Conservation (phyloP, 2,888 invertebrate genomes). For the Drosophila anomelani region DNA sequence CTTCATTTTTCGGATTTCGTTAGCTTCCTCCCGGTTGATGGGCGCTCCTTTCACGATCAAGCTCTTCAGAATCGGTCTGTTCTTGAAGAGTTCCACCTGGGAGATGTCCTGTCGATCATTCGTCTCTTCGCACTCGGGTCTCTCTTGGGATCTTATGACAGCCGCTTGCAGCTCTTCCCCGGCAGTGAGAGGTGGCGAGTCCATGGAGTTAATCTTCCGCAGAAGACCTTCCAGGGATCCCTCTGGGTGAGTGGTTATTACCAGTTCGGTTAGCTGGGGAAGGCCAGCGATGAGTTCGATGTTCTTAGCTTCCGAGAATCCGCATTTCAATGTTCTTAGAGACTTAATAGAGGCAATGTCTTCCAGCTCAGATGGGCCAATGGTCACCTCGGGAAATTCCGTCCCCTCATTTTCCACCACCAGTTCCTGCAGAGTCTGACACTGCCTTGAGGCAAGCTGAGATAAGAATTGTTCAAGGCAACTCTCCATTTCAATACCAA, state of each 20-base stretch:
- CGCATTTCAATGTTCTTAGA: neutral
- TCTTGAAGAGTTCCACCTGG: neutral
- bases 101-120: neutral
- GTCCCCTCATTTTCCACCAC: neutral
- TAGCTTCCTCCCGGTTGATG: neutral
- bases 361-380: neutral
- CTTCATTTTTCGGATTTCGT: neutral
- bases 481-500: neutral
- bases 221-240: neutral
- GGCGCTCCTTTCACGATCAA: slow-evolving; percentile 4
- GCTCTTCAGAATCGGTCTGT: neutral
- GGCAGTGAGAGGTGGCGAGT: neutral
- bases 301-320: neutral
- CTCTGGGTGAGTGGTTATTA: neutral
- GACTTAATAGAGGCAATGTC: slow-evolving; percentile 1
- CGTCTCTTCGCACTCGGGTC: neutral
- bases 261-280: neutral
- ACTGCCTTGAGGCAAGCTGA: neutral
- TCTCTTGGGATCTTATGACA: neutral
- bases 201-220: neutral
- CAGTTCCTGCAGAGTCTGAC: neutral
- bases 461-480: slow-evolving; percentile 1
- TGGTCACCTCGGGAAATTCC: neutral
- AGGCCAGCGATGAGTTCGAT: neutral
- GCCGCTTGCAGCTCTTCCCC: slow-evolving; percentile 1